phyloP scores from a whole-genome alignment of 2,113 vertebrate species.

The Tricholaema leucomelas region DNA sequence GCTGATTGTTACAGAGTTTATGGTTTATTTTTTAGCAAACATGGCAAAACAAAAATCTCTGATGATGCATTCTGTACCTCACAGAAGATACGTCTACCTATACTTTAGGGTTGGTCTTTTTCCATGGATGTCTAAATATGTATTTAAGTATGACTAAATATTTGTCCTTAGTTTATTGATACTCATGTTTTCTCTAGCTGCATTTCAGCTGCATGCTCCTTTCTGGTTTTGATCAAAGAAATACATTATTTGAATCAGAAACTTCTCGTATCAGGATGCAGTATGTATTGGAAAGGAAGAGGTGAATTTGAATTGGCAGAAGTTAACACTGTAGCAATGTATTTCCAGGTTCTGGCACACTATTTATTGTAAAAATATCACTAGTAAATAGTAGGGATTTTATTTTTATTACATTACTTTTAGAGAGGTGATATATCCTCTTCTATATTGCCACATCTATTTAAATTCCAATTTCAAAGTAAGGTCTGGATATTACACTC shows the following conservation, averaged over 20 bases:
- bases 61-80: neutral
- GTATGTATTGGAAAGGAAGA: neutral
- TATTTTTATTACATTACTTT: constrained; percentile 19
- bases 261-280: neutral
- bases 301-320: neutral
- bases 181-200: neutral
- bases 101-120: neutral
- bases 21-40: neutral
- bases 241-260: neutral
- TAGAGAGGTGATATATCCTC: neutral
- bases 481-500: neutral
- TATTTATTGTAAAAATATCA: constrained; percentile 12
- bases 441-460: neutral
- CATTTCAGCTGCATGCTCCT: neutral
- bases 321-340: neutral
- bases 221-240: neutral
- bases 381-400: neutral
- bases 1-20: neutral
- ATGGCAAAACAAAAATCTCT: neutral
- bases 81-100: neutral
- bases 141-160: neutral
- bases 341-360: neutral
- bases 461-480: constrained; percentile 1
- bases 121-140: neutral
- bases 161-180: neutral